Percentiles rank a stretch among this genome's conserved stretches.
Evolutionary conservation across 1,140 invertebrate species (phyloP).

Genomic region (Luehdorfia chinensis): DNA sequence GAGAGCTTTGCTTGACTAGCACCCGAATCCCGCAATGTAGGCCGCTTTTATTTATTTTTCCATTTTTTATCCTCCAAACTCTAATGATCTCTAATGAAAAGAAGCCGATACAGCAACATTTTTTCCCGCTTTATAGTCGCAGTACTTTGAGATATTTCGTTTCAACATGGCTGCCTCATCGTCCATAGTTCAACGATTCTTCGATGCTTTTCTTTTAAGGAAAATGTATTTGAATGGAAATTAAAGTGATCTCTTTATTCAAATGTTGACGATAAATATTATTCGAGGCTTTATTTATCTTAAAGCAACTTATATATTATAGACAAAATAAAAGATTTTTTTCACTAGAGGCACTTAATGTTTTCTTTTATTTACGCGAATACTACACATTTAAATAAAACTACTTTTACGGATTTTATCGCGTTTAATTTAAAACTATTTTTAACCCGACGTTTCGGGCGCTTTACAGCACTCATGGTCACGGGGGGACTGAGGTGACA

Average conservation of each 20-base stretch:
- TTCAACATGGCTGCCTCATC: conserved; percentile 36
- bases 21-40: conserved; percentile 36
- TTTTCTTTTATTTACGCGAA: no score
- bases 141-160: conserved; percentile 25
- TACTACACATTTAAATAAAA: no score
- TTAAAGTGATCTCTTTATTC: conserved; percentile 4
- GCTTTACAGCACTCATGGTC: no score
- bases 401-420: no score
- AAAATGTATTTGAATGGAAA: conserved; percentile 12
- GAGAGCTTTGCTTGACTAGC: conserved; percentile 22
- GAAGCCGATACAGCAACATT: conserved; percentile 48
- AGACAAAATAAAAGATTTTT: no score
- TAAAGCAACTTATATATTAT: no score
- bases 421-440: no score
- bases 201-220: conserved; percentile 8
- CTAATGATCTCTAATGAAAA: conserved; percentile 71
- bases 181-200: conserved; percentile 36
- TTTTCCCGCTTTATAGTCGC: conserved; percentile 27
- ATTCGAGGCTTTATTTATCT: no score
- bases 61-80: conserved; percentile 60
- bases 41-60: conserved; percentile 56
- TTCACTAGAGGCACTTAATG: no score
- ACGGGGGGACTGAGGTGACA: no score
- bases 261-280: no score
- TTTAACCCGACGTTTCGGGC: no score